Evolutionary conservation across 2,113 vertebrate genomes (phyloP).

Genomic region (Brachirus orientalis): DNA sequence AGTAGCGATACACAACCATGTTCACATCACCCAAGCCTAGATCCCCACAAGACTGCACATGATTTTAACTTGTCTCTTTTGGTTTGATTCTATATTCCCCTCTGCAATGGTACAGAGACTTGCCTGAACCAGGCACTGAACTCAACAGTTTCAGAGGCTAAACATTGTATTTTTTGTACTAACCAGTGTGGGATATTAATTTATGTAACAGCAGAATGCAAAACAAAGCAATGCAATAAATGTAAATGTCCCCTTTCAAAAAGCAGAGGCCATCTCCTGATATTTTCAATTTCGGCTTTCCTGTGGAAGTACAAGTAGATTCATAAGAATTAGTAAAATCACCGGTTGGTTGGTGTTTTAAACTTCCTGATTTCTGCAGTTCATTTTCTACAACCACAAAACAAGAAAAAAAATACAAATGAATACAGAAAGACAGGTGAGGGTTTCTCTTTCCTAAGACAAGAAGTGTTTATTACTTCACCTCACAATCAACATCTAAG

Average conservation of each 20-base stretch:
- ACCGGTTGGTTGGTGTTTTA: background rate
- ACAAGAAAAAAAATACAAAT: background rate
- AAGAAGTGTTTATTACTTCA: background rate
- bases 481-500: background rate
- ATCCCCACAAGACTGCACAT: too few species aligned
- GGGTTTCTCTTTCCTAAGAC: background rate
- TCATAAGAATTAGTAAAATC: background rate
- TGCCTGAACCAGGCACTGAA: too few species aligned
- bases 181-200: background rate
- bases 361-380: background rate
- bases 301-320: background rate
- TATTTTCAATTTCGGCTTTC: constrained; percentile 9
- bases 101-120: too few species aligned
- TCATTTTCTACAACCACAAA: background rate
- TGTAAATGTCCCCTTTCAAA: constrained; percentile 7
- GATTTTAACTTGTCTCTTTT: too few species aligned
- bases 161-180: background rate
- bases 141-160: background rate
- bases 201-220: constrained; percentile 1
- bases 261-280: background rate
- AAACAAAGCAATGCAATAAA: constrained; percentile 1
- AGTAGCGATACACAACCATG: too few species aligned
- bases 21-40: too few species aligned
- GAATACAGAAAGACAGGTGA: background rate
- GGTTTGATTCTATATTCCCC: too few species aligned